Conservation (phyloP, 2,888 invertebrate species). For the Glomeris marginata region DNA sequence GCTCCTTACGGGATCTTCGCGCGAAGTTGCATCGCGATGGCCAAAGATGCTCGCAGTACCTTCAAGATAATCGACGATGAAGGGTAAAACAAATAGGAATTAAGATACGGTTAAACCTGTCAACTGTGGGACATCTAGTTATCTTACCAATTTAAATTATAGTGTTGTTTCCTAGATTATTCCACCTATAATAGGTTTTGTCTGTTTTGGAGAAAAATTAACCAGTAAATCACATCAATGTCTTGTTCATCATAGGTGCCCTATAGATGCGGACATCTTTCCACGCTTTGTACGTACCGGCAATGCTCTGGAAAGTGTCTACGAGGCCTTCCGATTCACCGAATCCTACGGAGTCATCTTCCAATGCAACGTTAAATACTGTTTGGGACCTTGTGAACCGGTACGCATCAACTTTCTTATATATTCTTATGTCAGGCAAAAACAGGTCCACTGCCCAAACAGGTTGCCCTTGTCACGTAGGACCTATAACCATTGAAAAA, state of each 20-base stretch:
- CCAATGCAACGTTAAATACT: slow-evolving; percentile 94
- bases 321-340: slow-evolving; percentile 89
- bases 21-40: slow-evolving; percentile 91
- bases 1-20: slow-evolving; percentile 93
- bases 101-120: no score
- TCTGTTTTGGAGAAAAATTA: neutral
- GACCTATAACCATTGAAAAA: no score
- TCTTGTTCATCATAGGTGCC: slow-evolving; percentile 45
- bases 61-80: slow-evolving; percentile 93
- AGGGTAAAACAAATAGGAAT: slow-evolving; percentile 42
- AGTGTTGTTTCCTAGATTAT: neutral
- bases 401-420: no score
- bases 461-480: no score
- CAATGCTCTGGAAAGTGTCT: slow-evolving; percentile 65
- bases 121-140: neutral
- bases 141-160: neutral
- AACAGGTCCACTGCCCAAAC: no score
- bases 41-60: slow-evolving; percentile 87
- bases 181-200: no score
- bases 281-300: slow-evolving; percentile 82
- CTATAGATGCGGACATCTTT: slow-evolving; percentile 84
- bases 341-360: slow-evolving; percentile 94
- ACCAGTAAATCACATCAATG: neutral
- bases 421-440: no score
- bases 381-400: slow-evolving; percentile 84